Percentiles rank a stretch among this genome's conserved stretches.
Conservation (phyloP, 1,140 invertebrate genomes). For the Brachionus rotundiformis region DNA sequence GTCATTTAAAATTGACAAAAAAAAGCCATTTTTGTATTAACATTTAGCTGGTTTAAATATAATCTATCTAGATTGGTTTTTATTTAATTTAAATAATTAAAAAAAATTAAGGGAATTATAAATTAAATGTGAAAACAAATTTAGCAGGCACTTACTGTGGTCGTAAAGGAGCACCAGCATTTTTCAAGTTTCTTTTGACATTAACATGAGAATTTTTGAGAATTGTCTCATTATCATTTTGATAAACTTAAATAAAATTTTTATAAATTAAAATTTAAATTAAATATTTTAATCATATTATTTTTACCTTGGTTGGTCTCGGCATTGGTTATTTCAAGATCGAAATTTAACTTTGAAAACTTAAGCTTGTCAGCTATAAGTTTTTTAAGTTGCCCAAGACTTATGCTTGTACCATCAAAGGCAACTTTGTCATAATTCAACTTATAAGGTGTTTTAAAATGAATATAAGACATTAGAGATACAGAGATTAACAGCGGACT, state of each 20-base stretch:
- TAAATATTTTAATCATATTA: too few relatives aligned
- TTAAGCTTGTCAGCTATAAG: conserved; percentile 36
- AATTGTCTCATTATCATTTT: conserved; percentile 22
- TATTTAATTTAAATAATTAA: too few relatives aligned
- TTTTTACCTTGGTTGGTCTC: conserved; percentile 21
- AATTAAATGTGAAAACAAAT: not conserved
- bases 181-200: conserved; percentile 32
- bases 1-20: too few relatives aligned
- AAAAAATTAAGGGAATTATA: too few relatives aligned
- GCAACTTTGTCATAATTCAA: conserved; percentile 45
- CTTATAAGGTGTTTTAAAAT: conserved; percentile 40
- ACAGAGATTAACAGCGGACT: not conserved
- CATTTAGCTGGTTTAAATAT: too few relatives aligned
- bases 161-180: not conserved
- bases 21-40: too few relatives aligned
- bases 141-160: conserved; percentile 6
- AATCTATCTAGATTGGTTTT: too few relatives aligned
- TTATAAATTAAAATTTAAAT: not conserved
- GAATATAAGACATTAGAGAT: conserved; percentile 44
- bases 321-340: conserved; percentile 42
- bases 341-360: conserved; percentile 34
- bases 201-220: not conserved
- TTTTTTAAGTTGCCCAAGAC: conserved; percentile 25
- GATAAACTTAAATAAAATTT: conserved; percentile 12
- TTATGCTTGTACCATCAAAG: conserved; percentile 33